phyloP scores from a whole-genome alignment of 2,113 vertebrate genomes.

The Rutilus rutilus region DNA sequence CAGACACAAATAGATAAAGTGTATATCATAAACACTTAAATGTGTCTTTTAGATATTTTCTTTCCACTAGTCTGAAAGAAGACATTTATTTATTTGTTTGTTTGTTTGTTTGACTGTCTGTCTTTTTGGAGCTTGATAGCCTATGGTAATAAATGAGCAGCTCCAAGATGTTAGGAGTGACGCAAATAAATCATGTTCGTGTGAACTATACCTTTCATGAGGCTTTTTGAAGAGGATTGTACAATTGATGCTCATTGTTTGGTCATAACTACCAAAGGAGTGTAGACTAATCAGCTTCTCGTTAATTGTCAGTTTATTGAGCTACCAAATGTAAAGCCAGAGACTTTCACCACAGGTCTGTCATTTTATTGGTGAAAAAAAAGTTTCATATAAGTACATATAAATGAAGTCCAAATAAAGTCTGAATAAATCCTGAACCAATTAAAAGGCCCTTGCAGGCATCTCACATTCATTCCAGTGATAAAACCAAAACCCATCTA shows the following conservation, averaged over 20 bases:
- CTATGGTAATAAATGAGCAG: not conserved
- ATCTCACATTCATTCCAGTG: constrained; percentile 15
- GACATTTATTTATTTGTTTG: too few species aligned
- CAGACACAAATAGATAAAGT: not conserved
- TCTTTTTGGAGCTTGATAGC: not conserved
- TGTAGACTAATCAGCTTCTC: not conserved
- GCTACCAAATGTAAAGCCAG: not conserved
- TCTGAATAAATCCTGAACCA: constrained; percentile 36
- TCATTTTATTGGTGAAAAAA: not conserved
- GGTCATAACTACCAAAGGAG: not conserved
- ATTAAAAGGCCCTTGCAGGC: constrained; percentile 19
- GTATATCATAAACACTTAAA: not conserved
- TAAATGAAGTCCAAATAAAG: constrained; percentile 20
- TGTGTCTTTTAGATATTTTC: not conserved
- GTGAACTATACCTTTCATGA: not conserved
- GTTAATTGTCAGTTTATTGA: not conserved
- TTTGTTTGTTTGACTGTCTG: too few species aligned
- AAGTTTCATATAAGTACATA: not conserved
- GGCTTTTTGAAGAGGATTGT: not conserved
- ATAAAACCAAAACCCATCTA: constrained; percentile 21
- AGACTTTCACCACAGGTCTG: not conserved
- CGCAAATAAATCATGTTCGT: not conserved
- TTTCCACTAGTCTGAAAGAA: not conserved
- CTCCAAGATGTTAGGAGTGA: not conserved
- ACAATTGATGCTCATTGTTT: too few species aligned